Evolutionary conservation across 1,140 invertebrate genomes (phyloP).

Genomic region (Diorhabda carinulata): DNA sequence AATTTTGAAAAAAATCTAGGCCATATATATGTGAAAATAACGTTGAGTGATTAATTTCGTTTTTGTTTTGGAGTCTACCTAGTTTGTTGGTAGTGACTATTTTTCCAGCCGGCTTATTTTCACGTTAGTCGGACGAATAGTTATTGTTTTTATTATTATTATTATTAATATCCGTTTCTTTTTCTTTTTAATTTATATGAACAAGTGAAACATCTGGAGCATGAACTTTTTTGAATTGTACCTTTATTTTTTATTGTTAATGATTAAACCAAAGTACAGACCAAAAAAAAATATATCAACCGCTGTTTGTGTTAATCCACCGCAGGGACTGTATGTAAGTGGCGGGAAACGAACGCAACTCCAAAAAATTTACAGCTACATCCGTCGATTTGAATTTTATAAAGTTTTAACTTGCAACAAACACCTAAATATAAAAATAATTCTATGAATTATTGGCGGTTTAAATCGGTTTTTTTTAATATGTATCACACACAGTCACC

Average conservation of each 20-base stretch:
- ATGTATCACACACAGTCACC: too few species aligned
- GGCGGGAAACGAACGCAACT: conserved; percentile 20
- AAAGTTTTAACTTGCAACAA: background rate
- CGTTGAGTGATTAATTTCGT: conserved; percentile 44
- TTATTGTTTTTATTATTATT: conserved; percentile 7
- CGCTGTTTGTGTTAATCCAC: conserved; percentile 37
- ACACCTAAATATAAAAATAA: too few species aligned
- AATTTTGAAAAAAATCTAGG: conserved; percentile 23
- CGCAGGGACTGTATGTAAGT: conserved; percentile 31
- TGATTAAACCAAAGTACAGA: conserved; percentile 48
- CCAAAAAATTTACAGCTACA: background rate
- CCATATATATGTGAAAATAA: conserved; percentile 38
- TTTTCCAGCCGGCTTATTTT: conserved; percentile 28
- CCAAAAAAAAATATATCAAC: conserved; percentile 31
- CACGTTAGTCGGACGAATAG: conserved; percentile 13
- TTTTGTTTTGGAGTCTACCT: conserved; percentile 34
- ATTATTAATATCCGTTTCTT: conserved; percentile 36
- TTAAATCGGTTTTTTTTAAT: too few species aligned
- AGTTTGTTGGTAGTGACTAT: conserved; percentile 36
- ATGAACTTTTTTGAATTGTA: conserved; percentile 45
- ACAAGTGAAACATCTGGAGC: conserved; percentile 31
- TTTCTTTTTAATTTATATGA: conserved; percentile 32
- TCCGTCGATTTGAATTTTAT: background rate
- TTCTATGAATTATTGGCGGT: too few species aligned
- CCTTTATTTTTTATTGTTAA: conserved; percentile 47